phyloP scores from a whole-genome alignment of 2,797 vertebrate species.

The Cirrhinus mrigala region DNA sequence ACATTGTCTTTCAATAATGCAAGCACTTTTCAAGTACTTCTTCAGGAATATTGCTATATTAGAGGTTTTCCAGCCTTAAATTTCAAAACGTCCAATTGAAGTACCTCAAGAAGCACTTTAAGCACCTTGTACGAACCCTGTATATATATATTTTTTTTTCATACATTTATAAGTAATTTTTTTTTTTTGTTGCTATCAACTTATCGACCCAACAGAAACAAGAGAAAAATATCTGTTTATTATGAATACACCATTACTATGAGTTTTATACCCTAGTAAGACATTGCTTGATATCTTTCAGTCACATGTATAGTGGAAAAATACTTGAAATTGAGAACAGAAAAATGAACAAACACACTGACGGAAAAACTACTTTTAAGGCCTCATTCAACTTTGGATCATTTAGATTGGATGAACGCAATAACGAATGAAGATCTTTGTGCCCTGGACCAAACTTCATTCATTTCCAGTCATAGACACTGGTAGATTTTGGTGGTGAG shows the following conservation, averaged over 20 bases:
- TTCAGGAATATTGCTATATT: too few relatives aligned
- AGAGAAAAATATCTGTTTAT: too few relatives aligned
- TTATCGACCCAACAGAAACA: neutral
- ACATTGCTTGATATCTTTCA: neutral
- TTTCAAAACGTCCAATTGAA: too few relatives aligned
- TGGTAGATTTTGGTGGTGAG: neutral
- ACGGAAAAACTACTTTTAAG: constrained; percentile 7
- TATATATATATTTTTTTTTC: too few relatives aligned
- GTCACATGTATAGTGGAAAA: neutral
- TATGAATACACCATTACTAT: neutral
- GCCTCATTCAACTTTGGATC: neutral
- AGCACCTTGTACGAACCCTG: too few relatives aligned
- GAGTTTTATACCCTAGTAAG: neutral
- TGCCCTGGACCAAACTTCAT: neutral
- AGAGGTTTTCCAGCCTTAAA: too few relatives aligned
- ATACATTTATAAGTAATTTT: too few relatives aligned
- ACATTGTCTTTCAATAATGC: too few relatives aligned
- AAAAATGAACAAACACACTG: neutral
- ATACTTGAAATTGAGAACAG: neutral
- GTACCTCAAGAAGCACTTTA: too few relatives aligned
- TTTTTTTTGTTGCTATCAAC: too few relatives aligned
- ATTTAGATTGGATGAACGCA: neutral
- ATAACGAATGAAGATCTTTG: neutral
- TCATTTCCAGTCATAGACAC: neutral
- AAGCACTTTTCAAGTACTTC: too few relatives aligned